Base-by-base conservation (phyloP, 1,140 invertebrate species). In the Drosophila mauritiana region DNA sequence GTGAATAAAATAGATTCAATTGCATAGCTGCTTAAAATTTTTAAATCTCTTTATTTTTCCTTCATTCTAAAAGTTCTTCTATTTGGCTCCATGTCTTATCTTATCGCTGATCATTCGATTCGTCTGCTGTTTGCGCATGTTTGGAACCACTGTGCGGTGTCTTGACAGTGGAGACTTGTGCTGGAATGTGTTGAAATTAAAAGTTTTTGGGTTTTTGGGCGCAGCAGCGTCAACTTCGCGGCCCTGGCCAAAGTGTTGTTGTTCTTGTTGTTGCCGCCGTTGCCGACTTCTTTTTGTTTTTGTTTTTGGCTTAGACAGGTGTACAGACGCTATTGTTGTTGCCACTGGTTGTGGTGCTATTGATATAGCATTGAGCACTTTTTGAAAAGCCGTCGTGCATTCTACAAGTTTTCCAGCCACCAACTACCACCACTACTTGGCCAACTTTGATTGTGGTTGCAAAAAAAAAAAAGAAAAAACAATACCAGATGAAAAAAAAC, bases 101-200 rank as follows among this genome's bases (percentile, higher is more conserved):
- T 22, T 3, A 22, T 2, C 20, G 20, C 20, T 17, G 17, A 17
- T 17, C 17, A 22, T 22, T 0, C 20, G 20, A 22, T 22, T 34
- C 5, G 34, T 37, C 10, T 13, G 15, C 1, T 6, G 11, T 13
- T 45, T 8, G 31, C 7, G 34, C 20, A 3, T 13, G 8, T 15
- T 5, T 36, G 2, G 31, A 0, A 20, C 73, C 73, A 76, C 42
- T 67, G 73, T 75, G 72, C 70, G 12, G 36, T 17, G 37, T 55
- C 69, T 74, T 57, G 52, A 48, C 27, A 48, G 51, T 42, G 49
- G 42, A 53, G 56, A 77, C 81, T 80, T 73, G 75, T 80, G 68
- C 78, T 86, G 83, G 83, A 86, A 86, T 86, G 83, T 86, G 75
- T 86, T 86, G 83, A 86, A 86, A 86, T 88, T 86, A 86, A 86